phyloP scores from a whole-genome alignment of 2,113 vertebrate species.

The Oreochromis spilurus region DNA sequence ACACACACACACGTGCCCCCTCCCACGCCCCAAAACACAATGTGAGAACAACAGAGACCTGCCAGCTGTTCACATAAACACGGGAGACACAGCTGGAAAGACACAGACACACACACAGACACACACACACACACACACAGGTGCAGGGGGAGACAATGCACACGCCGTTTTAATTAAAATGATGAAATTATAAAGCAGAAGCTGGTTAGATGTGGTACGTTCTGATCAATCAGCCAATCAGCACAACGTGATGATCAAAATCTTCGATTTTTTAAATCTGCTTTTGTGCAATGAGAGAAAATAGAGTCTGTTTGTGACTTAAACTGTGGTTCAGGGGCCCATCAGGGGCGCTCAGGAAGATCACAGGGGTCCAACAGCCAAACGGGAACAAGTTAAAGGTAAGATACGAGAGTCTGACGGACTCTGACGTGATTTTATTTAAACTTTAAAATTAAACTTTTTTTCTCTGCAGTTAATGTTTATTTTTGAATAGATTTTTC shows the following conservation, averaged over 20 bases:
- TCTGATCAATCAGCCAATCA: not conserved
- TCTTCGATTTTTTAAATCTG: not conserved
- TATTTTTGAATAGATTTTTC: not conserved
- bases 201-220: not conserved
- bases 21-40: constrained; percentile 28
- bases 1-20: constrained; percentile 25
- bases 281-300: not conserved
- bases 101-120: not conserved
- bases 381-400: not conserved
- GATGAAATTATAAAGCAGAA: not conserved
- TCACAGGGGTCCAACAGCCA: not conserved
- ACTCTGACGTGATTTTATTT: not conserved
- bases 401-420: not conserved
- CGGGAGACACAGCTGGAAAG: constrained; percentile 56
- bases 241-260: rapidly evolving
- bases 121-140: constrained; percentile 2
- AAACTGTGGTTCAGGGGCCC: not conserved
- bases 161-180: constrained; percentile 44
- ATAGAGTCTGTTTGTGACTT: not conserved
- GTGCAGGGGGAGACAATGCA: constrained; percentile 44
- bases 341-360: not conserved
- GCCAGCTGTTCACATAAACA: constrained; percentile 67
- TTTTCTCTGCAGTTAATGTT: not conserved
- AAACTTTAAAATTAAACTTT: not conserved
- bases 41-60: constrained; percentile 63